Evolutionary conservation across 2,113 vertebrate species (phyloP).

Genomic region (Cervus canadensis): DNA sequence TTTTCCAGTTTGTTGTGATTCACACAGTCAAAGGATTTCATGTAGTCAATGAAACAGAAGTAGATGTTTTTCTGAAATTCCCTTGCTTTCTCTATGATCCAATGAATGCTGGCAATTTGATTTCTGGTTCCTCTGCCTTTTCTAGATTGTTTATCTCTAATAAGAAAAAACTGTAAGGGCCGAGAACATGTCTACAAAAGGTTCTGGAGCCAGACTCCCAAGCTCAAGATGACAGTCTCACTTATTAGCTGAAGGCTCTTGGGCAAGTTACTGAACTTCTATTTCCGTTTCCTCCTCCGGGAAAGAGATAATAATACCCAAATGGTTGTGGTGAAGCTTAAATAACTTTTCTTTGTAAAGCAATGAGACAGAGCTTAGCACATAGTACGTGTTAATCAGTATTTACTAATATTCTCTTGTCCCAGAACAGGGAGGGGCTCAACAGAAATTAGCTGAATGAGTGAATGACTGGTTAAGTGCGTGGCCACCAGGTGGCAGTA

Average conservation of each 20-base stretch:
- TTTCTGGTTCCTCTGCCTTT: neutral
- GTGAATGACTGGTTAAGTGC: neutral
- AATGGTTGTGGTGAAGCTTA: neutral
- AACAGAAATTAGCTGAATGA: neutral
- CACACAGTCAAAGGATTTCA: neutral
- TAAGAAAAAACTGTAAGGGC: neutral
- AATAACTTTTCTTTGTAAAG: neutral
- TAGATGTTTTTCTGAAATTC: neutral
- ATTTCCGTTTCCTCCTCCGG: neutral
- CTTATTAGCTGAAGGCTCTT: neutral
- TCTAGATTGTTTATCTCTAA: neutral
- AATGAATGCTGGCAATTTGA: neutral
- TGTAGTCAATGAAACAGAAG: neutral
- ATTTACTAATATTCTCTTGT: neutral
- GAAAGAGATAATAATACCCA: neutral
- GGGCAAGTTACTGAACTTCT: neutral
- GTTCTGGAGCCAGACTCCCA: neutral
- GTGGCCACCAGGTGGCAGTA: slow-evolving; percentile 50
- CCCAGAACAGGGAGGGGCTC: neutral
- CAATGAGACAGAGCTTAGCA: neutral
- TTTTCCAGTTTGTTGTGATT: neutral
- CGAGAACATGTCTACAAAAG: neutral
- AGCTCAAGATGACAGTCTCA: neutral
- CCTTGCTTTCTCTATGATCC: neutral
- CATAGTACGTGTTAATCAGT: neutral